Evolutionary conservation across 2,113 vertebrate species (phyloP).

Genomic region (Cyanoderma ruficeps): DNA sequence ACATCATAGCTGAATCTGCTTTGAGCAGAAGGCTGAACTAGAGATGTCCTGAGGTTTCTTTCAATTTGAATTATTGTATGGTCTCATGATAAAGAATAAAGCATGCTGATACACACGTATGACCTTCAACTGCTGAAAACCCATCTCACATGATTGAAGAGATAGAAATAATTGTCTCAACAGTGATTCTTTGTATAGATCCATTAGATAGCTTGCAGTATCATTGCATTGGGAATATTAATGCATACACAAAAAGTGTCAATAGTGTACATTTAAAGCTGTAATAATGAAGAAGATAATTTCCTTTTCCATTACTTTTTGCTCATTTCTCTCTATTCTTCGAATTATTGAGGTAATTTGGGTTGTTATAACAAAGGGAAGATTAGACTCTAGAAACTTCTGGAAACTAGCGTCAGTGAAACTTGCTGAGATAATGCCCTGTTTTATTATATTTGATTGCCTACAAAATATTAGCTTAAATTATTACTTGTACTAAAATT

Average conservation of each 20-base stretch:
- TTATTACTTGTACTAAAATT: neutral
- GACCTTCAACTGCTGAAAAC: neutral
- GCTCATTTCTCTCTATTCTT: neutral
- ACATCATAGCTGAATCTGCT: neutral
- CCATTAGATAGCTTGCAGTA: neutral
- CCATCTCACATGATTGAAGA: neutral
- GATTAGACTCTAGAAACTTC: neutral
- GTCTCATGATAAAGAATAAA: neutral
- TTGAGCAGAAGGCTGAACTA: neutral
- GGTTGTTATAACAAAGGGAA: neutral
- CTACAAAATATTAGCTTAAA: neutral
- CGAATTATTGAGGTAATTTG: conserved; percentile 29
- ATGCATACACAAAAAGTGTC: neutral
- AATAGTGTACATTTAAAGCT: neutral
- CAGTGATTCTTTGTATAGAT: neutral
- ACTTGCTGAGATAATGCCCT: neutral
- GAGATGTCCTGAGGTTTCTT: neutral
- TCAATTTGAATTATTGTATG: neutral
- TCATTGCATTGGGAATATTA: neutral
- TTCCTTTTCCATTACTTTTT: conserved; percentile 24
- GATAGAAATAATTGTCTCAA: neutral
- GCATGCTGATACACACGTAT: neutral
- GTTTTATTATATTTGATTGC: neutral
- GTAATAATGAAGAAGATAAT: conserved; percentile 4
- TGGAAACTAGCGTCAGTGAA: neutral